Evolutionary conservation across 2,888 invertebrate genomes (phyloP), one percentile per base, ranked within the genome.

Genomic region (Cylindroiulus punctatus): DNA sequence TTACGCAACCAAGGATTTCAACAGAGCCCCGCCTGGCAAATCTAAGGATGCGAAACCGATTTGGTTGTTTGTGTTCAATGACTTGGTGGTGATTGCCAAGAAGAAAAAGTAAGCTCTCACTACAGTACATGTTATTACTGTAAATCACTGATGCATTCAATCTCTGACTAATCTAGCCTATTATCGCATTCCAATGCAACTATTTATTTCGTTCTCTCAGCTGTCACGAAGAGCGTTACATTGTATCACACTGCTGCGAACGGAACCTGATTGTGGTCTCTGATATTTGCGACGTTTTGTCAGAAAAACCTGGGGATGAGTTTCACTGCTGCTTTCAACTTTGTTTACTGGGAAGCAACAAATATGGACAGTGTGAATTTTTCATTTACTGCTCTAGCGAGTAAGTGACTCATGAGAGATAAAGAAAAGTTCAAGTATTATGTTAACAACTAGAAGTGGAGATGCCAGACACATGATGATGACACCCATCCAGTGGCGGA

Each of bases 1-100:
- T 40, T 26, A 83, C 40, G 14, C 83, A 83, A 76, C 76, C 76
- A 83, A 83, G 42, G 83, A 44, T 42, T 84, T 52, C 30, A 76
- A 30, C 65, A 36, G 81, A n/a, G 22, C 40, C 19, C 47, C 19
- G 36, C 3, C 2, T 36, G 30, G 10, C 8, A 57, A 52, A 30
- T 30, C 12, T 26, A 52, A 57, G 52, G 47, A 47, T 36, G 42
- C 44, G 26, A 47, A 85, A 44, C 36, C 40, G 32, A 44, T 81
- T 47, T 86, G 81, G 82, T 22, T 86, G 30, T 86, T 86, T 32
- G 42, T 47, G 8, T 86, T 86, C 47, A 86, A 32, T 52, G 86
- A 86, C 81, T 86, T 86, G n/a, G n/a, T 86, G 26, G 32, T 86
- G 26, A 44, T 86, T 40, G 82, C 86, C 47, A 81, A 19, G 32